A percentile compares a stretch with the other conserved stretches of the same genome.
These are phyloP conservation scores for Erinaceus europaeus DNA, from an alignment of 2,113 vertebrate species.

Conservation along the genomic window DNA sequence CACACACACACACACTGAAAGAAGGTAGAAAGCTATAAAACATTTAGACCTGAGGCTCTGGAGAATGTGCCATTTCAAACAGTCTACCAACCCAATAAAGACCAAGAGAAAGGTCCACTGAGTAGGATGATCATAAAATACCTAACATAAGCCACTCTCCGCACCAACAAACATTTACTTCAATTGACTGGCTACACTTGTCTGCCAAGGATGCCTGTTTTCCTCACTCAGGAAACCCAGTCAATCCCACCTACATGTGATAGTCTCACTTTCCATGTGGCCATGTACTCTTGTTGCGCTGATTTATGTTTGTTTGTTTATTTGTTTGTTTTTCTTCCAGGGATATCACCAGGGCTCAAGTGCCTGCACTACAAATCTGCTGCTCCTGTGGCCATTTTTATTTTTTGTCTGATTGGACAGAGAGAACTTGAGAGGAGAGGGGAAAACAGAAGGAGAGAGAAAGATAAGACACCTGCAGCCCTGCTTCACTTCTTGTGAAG, in stretches of 20 bases:
- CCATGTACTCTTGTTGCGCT: not conserved
- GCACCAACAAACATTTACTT: slow-evolving; percentile 15
- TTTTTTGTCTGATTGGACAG: too few species aligned
- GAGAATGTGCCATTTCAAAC: not conserved
- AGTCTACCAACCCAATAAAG: not conserved
- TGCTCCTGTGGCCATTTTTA: too few species aligned
- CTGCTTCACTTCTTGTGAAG: too few species aligned
- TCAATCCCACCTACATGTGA: not conserved
- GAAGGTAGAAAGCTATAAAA: not conserved
- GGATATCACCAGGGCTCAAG: too few species aligned
- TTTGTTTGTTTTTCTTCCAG: too few species aligned
- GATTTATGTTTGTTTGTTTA: not conserved
- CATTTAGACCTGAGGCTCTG: not conserved
- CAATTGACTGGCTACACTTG: not conserved
- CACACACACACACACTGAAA: not conserved
- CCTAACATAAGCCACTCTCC: not conserved
- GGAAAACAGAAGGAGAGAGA: too few species aligned
- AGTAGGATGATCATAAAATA: slow-evolving; percentile 24
- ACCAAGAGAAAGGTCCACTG: not conserved
- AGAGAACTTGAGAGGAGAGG: too few species aligned
- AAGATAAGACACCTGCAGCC: too few species aligned
- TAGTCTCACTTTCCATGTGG: not conserved
- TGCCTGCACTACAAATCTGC: too few species aligned
- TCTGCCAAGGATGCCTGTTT: not conserved
- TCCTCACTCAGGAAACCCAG: not conserved